Base-by-base conservation (phyloP, 1,140 invertebrate species). In the Triops longicaudatus region DNA sequence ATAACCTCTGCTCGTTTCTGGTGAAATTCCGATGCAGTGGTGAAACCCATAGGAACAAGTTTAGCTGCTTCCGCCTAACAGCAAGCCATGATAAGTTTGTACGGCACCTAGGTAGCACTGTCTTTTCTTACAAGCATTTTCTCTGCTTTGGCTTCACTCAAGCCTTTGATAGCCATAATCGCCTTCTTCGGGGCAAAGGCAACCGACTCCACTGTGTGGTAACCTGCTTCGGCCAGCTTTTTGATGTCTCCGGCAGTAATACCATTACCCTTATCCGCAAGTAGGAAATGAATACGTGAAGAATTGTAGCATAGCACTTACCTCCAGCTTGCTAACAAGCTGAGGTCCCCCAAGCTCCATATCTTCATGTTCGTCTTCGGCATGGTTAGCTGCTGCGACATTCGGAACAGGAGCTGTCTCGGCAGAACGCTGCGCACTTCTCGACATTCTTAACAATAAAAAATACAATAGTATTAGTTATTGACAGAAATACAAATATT, bases 131-230 rank as follows among this genome's bases (percentile, higher is more conserved):
- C 88, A 76, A 97, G 81, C 78, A 99, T 92, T 87, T 98, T 98
- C 80, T 99, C 98, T 28, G 95, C 97, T 85, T 99, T 99, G 12
- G 91, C 91, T 83, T 99, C 98, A 78, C 95, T 97, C 74, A 99
- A 96, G 1, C 98, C 98, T 87, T 98, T 98, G 26, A 99, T 95
- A 9, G 88, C 84, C 11, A 97, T 83, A 0, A 99, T 84, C 81
- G 90, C 88, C 84, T 98, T 98, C 82, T 96, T 98, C 0, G 97
- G 93, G 2, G 95, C 90, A 87, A 93, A 98, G 7, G 97, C 97
- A 26, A 99, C 90, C 1, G 97, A 89, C 85, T 99, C 97, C 0
- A 99, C 93, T 0, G 98, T 99, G 81, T 96, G 90, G 82, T 91
- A 97, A 14, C 97, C 98, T 78, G 91, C 91, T 83, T 98, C 96